Base-by-base conservation (phyloP, 2,113 vertebrate genomes). In the Sclerurus mexicanus region DNA sequence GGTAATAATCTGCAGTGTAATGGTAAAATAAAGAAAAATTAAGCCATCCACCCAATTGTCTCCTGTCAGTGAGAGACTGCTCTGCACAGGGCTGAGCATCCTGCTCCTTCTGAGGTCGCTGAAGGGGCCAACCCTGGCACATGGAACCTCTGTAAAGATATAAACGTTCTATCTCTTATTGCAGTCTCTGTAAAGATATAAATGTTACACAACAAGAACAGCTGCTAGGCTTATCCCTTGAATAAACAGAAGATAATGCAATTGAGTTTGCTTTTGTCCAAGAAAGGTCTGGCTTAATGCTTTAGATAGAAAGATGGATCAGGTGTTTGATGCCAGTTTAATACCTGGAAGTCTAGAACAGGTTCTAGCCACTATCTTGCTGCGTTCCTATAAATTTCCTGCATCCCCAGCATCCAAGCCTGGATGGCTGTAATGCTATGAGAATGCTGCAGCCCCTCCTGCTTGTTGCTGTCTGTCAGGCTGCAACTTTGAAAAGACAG, bases 241-340 rank as follows among this genome's bases (percentile, higher is more conserved):
- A 97, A 84, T 77, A 95, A 93, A 97, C 76, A 96, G 33, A 85
- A 69, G 71, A 85, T 85, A 97, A 96, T 72, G 44, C 87, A 95
- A 76, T 27, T 90, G 94, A 89, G 35, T 80, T 92, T 94, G 94
- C 68, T 94, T 82, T 93, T 91, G 90, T 78, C 40, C 88, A 78
- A 90, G 80, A 78, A 95, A 95, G 79, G 68, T 93, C 92, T 94
- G 76, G 28, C 52, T 16, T 74, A 95, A 81, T 79, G 62, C 58
- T 95, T 97, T 67, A 94, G 27, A 84, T 59, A 90, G 92, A 95
- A 97, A 80, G 33, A 68, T 72, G 77, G 56, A 87, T 93, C 72
- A 80, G 74, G 72, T 19, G 22, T 63, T 59, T 85, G 85, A 96
- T 56, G 87, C 16, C 10, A 72, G 20, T 75, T 85, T 89, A 94